Base-by-base conservation (phyloP, 2,113 vertebrate genomes). In the Tapirus terrestris region DNA sequence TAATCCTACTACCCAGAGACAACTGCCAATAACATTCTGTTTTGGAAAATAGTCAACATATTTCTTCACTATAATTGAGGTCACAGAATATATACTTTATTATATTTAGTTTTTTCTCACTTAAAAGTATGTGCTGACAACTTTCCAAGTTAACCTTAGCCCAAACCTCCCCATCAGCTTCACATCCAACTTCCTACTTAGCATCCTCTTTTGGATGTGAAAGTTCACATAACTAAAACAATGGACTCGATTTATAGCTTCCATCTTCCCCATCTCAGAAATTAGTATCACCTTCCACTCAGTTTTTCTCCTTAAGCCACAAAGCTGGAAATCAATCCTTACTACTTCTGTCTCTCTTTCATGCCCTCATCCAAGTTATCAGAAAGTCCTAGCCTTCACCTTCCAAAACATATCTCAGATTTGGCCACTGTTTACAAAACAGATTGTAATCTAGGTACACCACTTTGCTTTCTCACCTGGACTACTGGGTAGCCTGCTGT, bases 31-130 rank as follows among this genome's bases (percentile, higher is more conserved):
- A 82, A 68, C 25, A 58, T 45, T 92, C 36, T 70, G 31, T 90
- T 97, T 85, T 85, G 43, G 48, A 63, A 73, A 51, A 63, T 45
- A 61, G n/a, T 76, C 89, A 25, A 25, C 21, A 89, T 80, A 80
- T 89, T 83, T 91, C 67, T 90, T 93, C 65, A 73, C 79, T 48
- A 25, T 63, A 89, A 89, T 60, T 96, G 89, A 94, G 67, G 45
- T 81, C 65, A 73, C 89, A 89, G 70, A 85, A 68, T 56, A 33
- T 43, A 79, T 88, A 82, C 70, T 94, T 96, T 67, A 91, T 87
- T 82, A 76, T 91, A 79, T 21, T 75, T 90, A 67, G 29, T 68
- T 93, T 86, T 93, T 70, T 76, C 51, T 76, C 63, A 92, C 94
- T 85, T 89, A 36, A 91, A 94, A 60, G 33, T 67, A 84, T 18